A percentile compares a stretch with the other conserved stretches of the same genome.
Conservation (phyloP, 2,797 vertebrate genomes). For the Oreochromis mossambicus region DNA sequence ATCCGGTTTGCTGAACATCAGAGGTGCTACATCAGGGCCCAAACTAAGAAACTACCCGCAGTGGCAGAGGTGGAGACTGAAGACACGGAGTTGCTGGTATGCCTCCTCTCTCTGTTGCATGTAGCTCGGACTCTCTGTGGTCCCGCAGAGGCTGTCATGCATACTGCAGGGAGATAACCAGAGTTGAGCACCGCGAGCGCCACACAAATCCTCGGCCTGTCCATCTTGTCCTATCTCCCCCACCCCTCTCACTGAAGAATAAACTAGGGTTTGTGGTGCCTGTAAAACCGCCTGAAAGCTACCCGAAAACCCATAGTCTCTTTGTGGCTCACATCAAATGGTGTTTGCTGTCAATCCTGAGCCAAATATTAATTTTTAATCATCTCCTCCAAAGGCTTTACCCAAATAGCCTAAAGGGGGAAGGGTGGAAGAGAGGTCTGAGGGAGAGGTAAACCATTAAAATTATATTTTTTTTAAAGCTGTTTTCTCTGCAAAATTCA, state of each 20-base stretch:
- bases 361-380: slow-evolving; percentile 83
- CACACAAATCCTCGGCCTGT: slow-evolving; percentile 61
- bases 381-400: slow-evolving; percentile 77
- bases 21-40: slow-evolving; percentile 95
- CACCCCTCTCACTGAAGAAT: slow-evolving; percentile 66
- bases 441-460: slow-evolving; percentile 78
- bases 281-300: slow-evolving; percentile 71
- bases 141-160: slow-evolving; percentile 58
- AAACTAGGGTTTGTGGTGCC: slow-evolving; percentile 71
- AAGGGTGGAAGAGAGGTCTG: slow-evolving; percentile 54
- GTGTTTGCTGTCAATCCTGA: slow-evolving; percentile 81
- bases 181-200: slow-evolving; percentile 37
- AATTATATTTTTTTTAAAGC: slow-evolving; percentile 72
- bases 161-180: slow-evolving; percentile 69
- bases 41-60: slow-evolving; percentile 87
- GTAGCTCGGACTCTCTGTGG: slow-evolving; percentile 36
- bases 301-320: slow-evolving; percentile 69
- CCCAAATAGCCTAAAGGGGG: slow-evolving; percentile 78
- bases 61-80: slow-evolving; percentile 73
- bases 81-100: slow-evolving; percentile 76
- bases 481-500: slow-evolving; percentile 75
- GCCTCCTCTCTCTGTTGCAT: slow-evolving; percentile 32
- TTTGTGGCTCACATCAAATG: slow-evolving; percentile 82
- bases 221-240: slow-evolving; percentile 60
- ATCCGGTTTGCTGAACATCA: slow-evolving; percentile 94